These are phyloP conservation scores for Aphelenchoides besseyi DNA, from an alignment of 1,140 invertebrate genomes.

Conservation along the genomic window DNA sequence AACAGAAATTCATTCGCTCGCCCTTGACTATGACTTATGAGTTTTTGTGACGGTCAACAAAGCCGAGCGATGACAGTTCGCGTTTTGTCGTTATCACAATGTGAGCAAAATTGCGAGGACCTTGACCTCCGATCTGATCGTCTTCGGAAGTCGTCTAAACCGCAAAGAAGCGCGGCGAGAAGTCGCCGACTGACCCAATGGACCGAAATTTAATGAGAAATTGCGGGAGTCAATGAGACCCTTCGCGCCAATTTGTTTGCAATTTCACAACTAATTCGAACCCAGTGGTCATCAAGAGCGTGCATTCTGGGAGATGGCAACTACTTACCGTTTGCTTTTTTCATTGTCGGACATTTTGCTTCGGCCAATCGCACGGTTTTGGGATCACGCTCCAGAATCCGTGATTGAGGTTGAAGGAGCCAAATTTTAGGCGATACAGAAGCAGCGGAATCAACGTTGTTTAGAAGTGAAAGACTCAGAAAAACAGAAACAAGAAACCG, in stretches of 20 bases:
- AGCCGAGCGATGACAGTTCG: not conserved
- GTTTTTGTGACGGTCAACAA: conserved; percentile 7
- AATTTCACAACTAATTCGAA: conserved; percentile 6
- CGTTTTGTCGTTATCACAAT: not conserved
- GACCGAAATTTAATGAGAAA: not conserved
- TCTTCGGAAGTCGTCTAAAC: no score
- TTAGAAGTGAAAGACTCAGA: no score
- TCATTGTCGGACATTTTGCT: conserved; percentile 42
- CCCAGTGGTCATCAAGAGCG: not conserved
- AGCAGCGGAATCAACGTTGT: not conserved
- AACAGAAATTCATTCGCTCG: not conserved
- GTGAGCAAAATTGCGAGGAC: no score
- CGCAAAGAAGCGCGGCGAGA: not conserved
- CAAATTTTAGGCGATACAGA: not conserved
- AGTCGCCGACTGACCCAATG: conserved; percentile 1
- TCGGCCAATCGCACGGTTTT: conserved; percentile 32
- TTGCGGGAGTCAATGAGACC: conserved; percentile 1
- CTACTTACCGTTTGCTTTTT: conserved; percentile 38
- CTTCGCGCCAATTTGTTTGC: conserved; percentile 2
- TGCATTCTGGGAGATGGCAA: no score
- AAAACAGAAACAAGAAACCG: not conserved
- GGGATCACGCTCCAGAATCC: conserved; percentile 26
- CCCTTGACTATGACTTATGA: not conserved
- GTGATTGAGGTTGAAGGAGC: conserved; percentile 30
- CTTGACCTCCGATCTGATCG: not conserved